Evolutionary conservation across 2,888 invertebrate genomes (phyloP), one percentile per base, ranked within the genome.

Genomic region (Seira sanloemensis): DNA sequence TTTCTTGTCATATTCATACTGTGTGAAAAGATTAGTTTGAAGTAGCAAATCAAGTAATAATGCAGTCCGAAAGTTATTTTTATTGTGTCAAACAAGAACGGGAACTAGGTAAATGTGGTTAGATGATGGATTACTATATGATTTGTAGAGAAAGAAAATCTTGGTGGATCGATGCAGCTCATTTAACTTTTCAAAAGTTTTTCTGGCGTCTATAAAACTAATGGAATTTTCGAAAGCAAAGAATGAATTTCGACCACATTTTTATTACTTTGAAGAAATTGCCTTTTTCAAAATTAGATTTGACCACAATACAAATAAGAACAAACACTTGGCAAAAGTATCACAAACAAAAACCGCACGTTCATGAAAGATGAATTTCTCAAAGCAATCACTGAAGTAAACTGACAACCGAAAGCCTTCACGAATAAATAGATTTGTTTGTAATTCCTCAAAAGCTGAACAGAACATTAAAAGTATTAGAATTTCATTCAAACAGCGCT

Each of bases 61-160:
- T 66, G 23, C 67, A 50, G 26, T 46, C 50, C 65, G 26, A 23
- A 72, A 66, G 4, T 54, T 23, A 58, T 46, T 68, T 37, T n/a
- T 65, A 54, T 21, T 26, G 5, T 37, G 4, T 9, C 4, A 21
- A 2, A 23, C 1, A 19, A 62, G 4, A 1, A 23, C 9, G 62
- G 12, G n/a, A 62, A 62, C 62, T 62, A 23, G 62, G 62, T 62
- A 62, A 62, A 21, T 62, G 62, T 62, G 62, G 62, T 62, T 23
- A 62, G n/a, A n/a, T n/a, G n/a, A n/a, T n/a, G n/a, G n/a, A n/a
- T n/a, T n/a, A n/a, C n/a, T n/a, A n/a, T n/a, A n/a, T n/a, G n/a
- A 62, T 62, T 19, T 21, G 62, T 12, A 21, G 21, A 9, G 18
- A 58, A 62, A 19, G 2, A 62, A 21, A 50, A 50, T 62, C n/a